Conservation (phyloP, 64 coral and sea anemone species). For the Montipora foliosa region DNA sequence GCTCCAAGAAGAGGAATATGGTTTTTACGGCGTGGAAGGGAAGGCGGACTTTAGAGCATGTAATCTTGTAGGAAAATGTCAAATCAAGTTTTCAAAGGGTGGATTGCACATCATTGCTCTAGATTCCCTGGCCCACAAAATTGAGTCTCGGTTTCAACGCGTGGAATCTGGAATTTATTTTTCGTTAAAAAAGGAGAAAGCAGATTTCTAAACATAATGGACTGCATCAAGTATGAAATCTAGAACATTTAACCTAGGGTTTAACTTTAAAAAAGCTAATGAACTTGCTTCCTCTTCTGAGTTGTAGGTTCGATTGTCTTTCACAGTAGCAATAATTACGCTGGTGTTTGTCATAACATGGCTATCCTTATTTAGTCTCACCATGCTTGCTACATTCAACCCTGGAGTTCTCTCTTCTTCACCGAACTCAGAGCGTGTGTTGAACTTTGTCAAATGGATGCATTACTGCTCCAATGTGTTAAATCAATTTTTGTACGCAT, state of each 20-base stretch:
- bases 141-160: too few species aligned
- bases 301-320: slow-evolving; percentile 36
- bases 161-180: too few species aligned
- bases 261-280: not conserved
- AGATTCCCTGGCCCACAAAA: too few species aligned
- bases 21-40: too few species aligned
- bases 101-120: too few species aligned
- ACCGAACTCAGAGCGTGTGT: slow-evolving; percentile 7
- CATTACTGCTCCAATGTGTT: slow-evolving; percentile 72
- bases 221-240: too few species aligned
- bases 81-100: too few species aligned
- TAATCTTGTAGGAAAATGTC: too few species aligned
- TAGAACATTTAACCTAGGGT: not conserved
- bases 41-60: too few species aligned
- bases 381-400: slow-evolving; percentile 66
- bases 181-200: too few species aligned
- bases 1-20: too few species aligned
- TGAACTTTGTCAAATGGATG: slow-evolving; percentile 79
- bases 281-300: not conserved
- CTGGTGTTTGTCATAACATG: slow-evolving; percentile 68
- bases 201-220: too few species aligned
- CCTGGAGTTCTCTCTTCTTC: slow-evolving; percentile 12
- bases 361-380: slow-evolving; percentile 60
- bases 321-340: slow-evolving; percentile 63
- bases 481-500: slow-evolving; percentile 72